These are phyloP conservation scores for Magallana angulata DNA, from an alignment of 1,140 invertebrate species.

Conservation along the genomic window DNA sequence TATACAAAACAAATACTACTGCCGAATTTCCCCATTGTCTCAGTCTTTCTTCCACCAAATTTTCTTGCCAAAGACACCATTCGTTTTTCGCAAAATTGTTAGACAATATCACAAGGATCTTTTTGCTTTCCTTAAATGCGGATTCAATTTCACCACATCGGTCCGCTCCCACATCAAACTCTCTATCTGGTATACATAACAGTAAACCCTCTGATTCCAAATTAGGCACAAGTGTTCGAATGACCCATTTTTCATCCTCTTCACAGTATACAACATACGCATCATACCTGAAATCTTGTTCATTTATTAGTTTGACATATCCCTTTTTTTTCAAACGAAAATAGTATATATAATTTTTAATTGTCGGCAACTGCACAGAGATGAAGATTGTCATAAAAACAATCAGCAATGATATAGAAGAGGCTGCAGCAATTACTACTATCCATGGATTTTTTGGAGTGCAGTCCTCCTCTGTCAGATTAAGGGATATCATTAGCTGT, in stretches of 20 bases:
- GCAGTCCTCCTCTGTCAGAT: constrained; percentile 21
- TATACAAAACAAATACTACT: constrained; percentile 30
- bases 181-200: constrained; percentile 39
- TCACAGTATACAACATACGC: constrained; percentile 42
- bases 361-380: constrained; percentile 2
- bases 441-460: background rate
- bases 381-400: background rate
- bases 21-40: constrained; percentile 24
- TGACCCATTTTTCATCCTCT: constrained; percentile 36
- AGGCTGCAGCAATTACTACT: background rate
- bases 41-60: constrained; percentile 34
- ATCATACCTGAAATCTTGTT: constrained; percentile 42
- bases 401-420: background rate
- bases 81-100: constrained; percentile 49
- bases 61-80: constrained; percentile 47
- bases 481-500: background rate
- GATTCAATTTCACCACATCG: constrained; percentile 39
- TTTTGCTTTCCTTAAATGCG: constrained; percentile 35
- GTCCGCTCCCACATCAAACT: constrained; percentile 43
- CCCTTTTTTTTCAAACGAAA: constrained; percentile 21
- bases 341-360: background rate
- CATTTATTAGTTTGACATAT: constrained; percentile 37
- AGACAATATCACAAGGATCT: constrained; percentile 44
- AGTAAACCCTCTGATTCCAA: constrained; percentile 28
- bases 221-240: constrained; percentile 10